Base-by-base conservation (phyloP, 1,140 invertebrate genomes). In the Neodiprion lecontei region DNA sequence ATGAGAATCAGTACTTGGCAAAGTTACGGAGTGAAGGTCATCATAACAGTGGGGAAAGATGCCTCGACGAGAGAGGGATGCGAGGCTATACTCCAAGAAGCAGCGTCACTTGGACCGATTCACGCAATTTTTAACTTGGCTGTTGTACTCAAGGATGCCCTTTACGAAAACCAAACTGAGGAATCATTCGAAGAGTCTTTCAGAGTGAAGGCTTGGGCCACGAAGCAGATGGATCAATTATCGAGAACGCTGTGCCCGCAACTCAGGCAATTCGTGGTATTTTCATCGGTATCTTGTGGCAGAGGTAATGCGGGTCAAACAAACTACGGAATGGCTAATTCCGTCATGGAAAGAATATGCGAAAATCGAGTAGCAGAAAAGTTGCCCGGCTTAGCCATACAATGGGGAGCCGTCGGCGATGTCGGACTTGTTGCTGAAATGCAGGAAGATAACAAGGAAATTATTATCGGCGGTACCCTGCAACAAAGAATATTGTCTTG, bases 211-310 rank as follows among this genome's bases (percentile, higher is more conserved):
- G 90, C 91, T 1, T 48, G 85, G 11, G 91, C 91, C 2, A 93
- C 92, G 0, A 87, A 89, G 80, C 83, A 91, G 78, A 81, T 94
- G 74, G 93, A 94, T 79, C 87, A 89, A 75, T 61, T 91, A 7
- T 91, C 91, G 0, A 89, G 90, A 66, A 88, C 83, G 72, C 74
- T 90, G 17, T 93, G 92, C 76, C 91, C 91, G 0, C 67, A 87
- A 17, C 81, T 93, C 70, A 89, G 88, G 69, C 85, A 92, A 79
- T 94, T 94, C 79, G 92, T 94, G 7, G 92, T 96, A 23, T 98
- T 97, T 86, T 97, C 96, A 1, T 96, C 95, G 68, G 94, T 97
- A 5, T 94, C 93, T 48, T 96, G 95, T 86, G 96, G 96, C 8
- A 90, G 95, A 69, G 96, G 96, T 75, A 97, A 98, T 86, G 92